Evolutionary conservation across 2,797 vertebrate genomes (phyloP), one percentile per base, ranked within the genome.

Genomic region (Steatocranus sp.): DNA sequence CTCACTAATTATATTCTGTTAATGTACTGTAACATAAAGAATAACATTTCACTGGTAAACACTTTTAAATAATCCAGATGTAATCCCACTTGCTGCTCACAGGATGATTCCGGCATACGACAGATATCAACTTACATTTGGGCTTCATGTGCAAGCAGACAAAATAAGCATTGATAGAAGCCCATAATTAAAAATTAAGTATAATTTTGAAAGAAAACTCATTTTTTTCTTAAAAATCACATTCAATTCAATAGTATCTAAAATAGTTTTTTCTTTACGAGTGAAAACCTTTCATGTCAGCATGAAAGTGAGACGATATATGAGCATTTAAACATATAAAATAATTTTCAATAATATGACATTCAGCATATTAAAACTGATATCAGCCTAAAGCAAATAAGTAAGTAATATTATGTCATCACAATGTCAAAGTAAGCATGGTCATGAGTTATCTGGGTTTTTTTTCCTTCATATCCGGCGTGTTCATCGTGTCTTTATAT

Each of bases 401-500:
- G 2, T n/a, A n/a, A 61, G 56, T 34, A 12, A 20, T 5, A 61
- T 20, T 63, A 63, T 36, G 58, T 63, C 30, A 1, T 17, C 3
- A 32, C 56, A 63, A 36, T 36, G 11, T n/a, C 32, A 63, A 63
- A 63, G 18, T 63, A 63, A n/a, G 4, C 11, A n/a, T 63, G 32
- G 58, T 5, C 58, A 36, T 36, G 11, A 5, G 18, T 12, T 61
- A 61, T 61, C 32, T 0, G 1, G 56, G 30, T 0, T 3, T 20
- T 34, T 54, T 34, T 61, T 3, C 1, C 4, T 7, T 2, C 54
- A 32, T 32, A 32, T 58, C 8, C 10, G 2, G 5, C 17, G 1
- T 61, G 56, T 61, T 61, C 56, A 20, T 41, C 1, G 3, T 10
- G 58, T 61, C 30, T 61, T 66, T 41, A 66, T 38, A 23, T 15